Conservation (phyloP, 1,140 invertebrate genomes). For the Sarcophaga bullata region DNA sequence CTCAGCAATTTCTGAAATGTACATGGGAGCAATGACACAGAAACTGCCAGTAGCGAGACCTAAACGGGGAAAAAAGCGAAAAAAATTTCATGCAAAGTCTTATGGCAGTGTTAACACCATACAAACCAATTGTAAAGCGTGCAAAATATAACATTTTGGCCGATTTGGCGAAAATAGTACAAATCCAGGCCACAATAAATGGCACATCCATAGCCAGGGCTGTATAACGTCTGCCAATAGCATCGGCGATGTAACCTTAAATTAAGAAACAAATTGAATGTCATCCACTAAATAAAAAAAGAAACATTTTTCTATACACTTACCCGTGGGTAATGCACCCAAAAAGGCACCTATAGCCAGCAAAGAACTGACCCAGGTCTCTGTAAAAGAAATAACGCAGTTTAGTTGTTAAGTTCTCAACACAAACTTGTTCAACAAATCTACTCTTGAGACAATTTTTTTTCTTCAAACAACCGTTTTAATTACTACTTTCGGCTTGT, state of each 20-base stretch:
- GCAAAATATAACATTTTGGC: conserved; percentile 75
- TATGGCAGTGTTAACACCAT: neutral
- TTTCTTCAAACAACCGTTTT: neutral
- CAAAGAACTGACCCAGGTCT: conserved; percentile 80
- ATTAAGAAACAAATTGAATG: neutral
- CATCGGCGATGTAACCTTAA: conserved; percentile 73
- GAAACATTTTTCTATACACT: neutral
- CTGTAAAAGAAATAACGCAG: conserved; percentile 59
- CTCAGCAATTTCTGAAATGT: conserved; percentile 88
- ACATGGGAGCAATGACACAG: conserved; percentile 86
- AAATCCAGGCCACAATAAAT: conserved; percentile 80
- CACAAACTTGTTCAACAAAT: neutral
- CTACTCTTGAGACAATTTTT: neutral
- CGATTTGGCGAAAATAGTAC: conserved; percentile 74
- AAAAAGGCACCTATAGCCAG: conserved; percentile 81
- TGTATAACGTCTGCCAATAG: conserved; percentile 78
- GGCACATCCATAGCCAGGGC: conserved; percentile 77
- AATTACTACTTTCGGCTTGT: neutral
- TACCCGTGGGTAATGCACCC: conserved; percentile 75
- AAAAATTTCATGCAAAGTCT: neutral
- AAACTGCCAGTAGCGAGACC: conserved; percentile 76
- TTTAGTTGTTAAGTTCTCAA: too few relatives aligned
- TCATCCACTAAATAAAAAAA: too few relatives aligned
- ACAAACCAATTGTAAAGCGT: conserved; percentile 76
- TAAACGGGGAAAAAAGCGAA: conserved; percentile 35